phyloP scores from a whole-genome alignment of 2,113 vertebrate genomes.

The Pleuronectes platessa region DNA sequence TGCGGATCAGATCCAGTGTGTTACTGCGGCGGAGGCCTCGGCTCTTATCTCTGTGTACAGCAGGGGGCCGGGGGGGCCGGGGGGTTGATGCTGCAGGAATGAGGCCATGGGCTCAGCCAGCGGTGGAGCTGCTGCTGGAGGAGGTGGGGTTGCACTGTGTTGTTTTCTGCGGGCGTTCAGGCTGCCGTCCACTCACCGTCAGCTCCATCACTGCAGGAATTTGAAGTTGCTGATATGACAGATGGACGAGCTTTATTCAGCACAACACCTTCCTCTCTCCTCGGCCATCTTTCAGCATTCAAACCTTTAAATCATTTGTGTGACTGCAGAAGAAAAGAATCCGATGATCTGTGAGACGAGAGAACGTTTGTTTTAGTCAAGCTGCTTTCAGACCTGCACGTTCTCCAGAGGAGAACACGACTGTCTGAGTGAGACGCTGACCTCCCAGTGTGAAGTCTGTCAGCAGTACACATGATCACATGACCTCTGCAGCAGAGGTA shows the following conservation, averaged over 20 bases:
- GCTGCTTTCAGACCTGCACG: too few species aligned
- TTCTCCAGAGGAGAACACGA: too few species aligned
- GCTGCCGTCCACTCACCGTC: neutral
- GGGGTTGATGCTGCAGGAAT: conserved; percentile 19
- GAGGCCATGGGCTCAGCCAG: conserved; percentile 41
- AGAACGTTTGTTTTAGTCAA: too few species aligned
- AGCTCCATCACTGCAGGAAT: conserved; percentile 48
- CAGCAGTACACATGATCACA: too few species aligned
- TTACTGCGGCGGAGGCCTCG: conserved; percentile 15
- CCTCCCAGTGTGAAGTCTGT: too few species aligned
- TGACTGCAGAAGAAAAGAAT: too few species aligned
- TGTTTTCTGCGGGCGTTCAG: conserved; percentile 1
- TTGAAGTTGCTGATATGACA: conserved; percentile 56
- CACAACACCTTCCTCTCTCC: neutral
- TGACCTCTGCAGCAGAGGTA: too few species aligned
- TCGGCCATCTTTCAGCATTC: too few species aligned
- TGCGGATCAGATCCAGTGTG: neutral
- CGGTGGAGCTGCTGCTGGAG: neutral
- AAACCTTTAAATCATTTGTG: too few species aligned
- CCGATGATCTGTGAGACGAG: too few species aligned
- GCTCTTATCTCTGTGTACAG: conserved; percentile 65
- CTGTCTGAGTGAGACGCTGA: too few species aligned
- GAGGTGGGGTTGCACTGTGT: neutral
- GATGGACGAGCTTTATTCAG: conserved; percentile 1
- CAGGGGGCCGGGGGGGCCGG: conserved; percentile 24